Base-by-base conservation (phyloP, 1,140 invertebrate species). In the Zaprionus ornatus region DNA sequence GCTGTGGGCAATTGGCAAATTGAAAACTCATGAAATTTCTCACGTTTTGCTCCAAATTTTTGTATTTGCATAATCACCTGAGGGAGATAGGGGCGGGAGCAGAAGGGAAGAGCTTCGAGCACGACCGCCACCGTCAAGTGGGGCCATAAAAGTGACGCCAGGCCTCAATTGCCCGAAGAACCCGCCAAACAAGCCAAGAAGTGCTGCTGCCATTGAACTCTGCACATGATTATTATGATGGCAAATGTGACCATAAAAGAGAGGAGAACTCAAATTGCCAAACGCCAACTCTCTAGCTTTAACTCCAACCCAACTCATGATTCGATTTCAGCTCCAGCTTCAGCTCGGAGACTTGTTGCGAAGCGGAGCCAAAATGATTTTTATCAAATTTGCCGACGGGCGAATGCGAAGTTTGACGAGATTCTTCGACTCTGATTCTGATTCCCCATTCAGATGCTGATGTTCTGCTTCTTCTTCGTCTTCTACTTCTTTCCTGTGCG, bases 31-130 rank as follows among this genome's bases (percentile, higher is more conserved):
- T 88, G 78, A 88, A 75, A 88, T 72, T 80, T 80, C 77, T 88
- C 83, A 87, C 83, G 83, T 87, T 87, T 84, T 80, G 80, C 80
- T 88, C 85, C 74, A 87, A 88, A 84, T 87, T 84, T 86, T 63
- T 42, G 17, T 50, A 50, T 87, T 67, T 78, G 77, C 83, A 88
- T 88, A 86, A 86, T 86, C 79, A 79, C 70, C 62, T 54, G 45
- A 62, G 64, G 27, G 57, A 65, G 40, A 19, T 54, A 27, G 19
- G 50, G 1, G 52, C 7, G 17, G 2, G 13, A 10, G 6, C 15
- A 1, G 27, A 7, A 9, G 32, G 5, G 10, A n/a, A 10, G 9
- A 13, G 21, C 48, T 25, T 10, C 9, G 21, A 42, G 35, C 32
- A 35, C 5, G 35, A 21, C 27, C 23, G 17, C 10, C 27, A 13